Base-by-base conservation (phyloP, 2,888 invertebrate species). In the Augochlorella aurata region DNA sequence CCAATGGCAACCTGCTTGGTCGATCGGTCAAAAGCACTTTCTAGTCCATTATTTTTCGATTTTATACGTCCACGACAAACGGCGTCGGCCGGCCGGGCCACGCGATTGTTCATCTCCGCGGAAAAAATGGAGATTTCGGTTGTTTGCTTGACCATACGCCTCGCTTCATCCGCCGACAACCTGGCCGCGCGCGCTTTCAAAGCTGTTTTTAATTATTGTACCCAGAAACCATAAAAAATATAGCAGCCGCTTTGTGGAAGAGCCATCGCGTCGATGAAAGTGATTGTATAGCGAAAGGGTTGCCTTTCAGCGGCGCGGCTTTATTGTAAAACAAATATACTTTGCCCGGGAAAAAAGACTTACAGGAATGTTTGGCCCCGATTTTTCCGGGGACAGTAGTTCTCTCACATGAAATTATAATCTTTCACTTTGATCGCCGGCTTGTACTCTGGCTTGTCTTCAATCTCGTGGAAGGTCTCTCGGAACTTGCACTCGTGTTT, bases 401-500 rank as follows among this genome's bases (percentile, higher is more conserved):
- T 63, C 18, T 44, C 61, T 84, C 49, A 74, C 9, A 29, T 8
- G 9, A 73, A 75, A 29, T 61, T n/a, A 44, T 82, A 82, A 54
- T 83, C 82, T 12, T 68, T 14, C 77, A 77, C 65, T 74, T 77
- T 77, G 44, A 84, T 58, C 16, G 85, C 58, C 21, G 87, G 68
- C 69, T 82, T 71, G 74, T 90, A 88, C 18, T 78, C 79, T 52
- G 79, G 66, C 50, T 82, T 81, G 50, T 83, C 78, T 68, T 90
- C 85, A 16, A 88, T 86, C 82, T 77, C 44, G 29, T 85, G 84
- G 24, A 77, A 84, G n/a, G 79, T 82, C 21, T 67, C 85, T 3
- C 84, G 86, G 81, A 94, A 94, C 10, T 93, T 91, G 84, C 94
- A 94, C 87, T 95, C 94, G 4, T 94, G 94, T 66, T 89, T 84